These are phyloP conservation scores for Ichneumon xanthorius DNA, from an alignment of 2,888 invertebrate genomes.

Conservation along the genomic window DNA sequence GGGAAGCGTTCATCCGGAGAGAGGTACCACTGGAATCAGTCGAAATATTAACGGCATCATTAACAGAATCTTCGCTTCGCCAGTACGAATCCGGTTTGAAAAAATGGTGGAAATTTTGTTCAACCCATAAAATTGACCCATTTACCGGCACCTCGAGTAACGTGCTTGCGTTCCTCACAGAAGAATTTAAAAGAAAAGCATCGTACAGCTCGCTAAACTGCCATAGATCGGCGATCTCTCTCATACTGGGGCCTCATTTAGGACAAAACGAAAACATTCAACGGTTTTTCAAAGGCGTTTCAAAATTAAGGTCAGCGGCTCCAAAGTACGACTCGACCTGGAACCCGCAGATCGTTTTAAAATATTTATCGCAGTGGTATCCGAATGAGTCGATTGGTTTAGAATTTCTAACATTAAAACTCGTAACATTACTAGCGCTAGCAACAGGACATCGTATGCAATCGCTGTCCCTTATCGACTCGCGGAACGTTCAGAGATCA, in stretches of 20 bases:
- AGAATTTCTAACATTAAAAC: conserved; percentile 17
- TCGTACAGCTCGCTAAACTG: neutral
- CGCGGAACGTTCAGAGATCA: neutral
- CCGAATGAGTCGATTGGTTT: conserved; percentile 11
- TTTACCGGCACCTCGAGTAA: neutral
- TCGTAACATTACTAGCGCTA: conserved; percentile 29
- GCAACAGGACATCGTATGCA: conserved; percentile 47
- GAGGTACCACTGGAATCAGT: neutral
- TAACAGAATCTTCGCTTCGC: conserved; percentile 29
- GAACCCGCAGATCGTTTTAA: neutral
- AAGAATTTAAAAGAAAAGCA: neutral
- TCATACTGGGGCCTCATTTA: neutral
- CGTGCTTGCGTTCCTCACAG: neutral
- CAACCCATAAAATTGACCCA: neutral
- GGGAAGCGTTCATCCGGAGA: conserved; percentile 18
- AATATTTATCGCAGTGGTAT: neutral
- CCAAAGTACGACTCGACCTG: neutral
- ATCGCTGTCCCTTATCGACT: conserved; percentile 19
- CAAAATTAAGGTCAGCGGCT: neutral
- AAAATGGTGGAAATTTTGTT: conserved; percentile 46
- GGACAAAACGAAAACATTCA: neutral
- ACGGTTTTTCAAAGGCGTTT: neutral
- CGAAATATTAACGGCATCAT: conserved; percentile 35
- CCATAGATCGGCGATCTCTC: neutral
- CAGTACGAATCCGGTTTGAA: conserved; percentile 44